These are phyloP conservation scores for Chinchilla lanigera DNA, from an alignment of 2,113 vertebrate species.

Conservation along the genomic window DNA sequence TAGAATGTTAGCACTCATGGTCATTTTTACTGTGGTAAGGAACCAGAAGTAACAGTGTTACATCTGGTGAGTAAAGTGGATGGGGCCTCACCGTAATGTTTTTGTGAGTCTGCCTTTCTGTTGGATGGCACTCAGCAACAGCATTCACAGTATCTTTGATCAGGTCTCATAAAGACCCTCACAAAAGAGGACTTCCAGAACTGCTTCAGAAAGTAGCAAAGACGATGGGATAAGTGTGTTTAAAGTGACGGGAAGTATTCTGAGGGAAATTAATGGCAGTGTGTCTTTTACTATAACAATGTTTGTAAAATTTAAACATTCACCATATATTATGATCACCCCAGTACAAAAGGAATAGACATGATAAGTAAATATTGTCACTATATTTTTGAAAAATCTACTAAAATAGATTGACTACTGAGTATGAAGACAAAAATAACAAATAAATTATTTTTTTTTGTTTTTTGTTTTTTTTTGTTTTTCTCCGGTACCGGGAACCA, in stretches of 20 bases:
- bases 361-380: not conserved
- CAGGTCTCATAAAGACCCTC: not conserved
- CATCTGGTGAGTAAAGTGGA: not conserved
- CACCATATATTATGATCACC: not conserved
- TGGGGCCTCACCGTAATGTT: not conserved
- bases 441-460: constrained; percentile 19
- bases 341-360: not conserved
- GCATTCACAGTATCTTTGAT: not conserved
- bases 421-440: not conserved
- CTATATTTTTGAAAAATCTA: not conserved
- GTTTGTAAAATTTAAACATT: not conserved
- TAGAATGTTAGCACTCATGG: not conserved
- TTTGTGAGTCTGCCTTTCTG: not conserved
- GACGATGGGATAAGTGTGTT: not conserved
- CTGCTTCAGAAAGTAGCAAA: not conserved
- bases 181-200: not conserved
- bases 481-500: too few relatives aligned
- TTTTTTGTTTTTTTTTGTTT: too few relatives aligned
- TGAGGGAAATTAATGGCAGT: not conserved
- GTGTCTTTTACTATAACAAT: not conserved
- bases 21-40: not conserved
- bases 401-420: not conserved
- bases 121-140: not conserved
- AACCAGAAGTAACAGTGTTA: not conserved
- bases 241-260: not conserved